phyloP scores from a whole-genome alignment of 2,113 vertebrate species.

The Muntiacus muntjak region DNA sequence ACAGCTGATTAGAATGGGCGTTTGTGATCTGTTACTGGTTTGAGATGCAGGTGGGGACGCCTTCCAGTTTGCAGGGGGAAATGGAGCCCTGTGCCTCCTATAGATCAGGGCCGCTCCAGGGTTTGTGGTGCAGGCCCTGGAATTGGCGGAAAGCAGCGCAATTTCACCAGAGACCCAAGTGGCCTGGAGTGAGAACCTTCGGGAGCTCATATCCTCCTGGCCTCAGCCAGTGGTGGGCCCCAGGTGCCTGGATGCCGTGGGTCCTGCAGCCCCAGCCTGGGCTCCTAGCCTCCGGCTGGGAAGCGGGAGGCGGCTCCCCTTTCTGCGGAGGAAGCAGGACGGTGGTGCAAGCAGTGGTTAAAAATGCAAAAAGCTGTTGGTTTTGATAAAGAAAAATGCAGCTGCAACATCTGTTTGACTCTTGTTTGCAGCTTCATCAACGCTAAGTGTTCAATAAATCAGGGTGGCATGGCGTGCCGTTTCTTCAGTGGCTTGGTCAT shows the following conservation, averaged over 20 bases:
- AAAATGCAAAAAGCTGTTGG: constrained; percentile 70
- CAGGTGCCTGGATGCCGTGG: not conserved
- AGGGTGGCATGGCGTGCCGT: constrained; percentile 84
- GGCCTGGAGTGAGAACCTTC: not conserved
- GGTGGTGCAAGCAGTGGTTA: constrained; percentile 19
- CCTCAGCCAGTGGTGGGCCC: not conserved
- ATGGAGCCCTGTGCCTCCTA: no score
- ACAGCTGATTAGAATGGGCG: rapidly evolving
- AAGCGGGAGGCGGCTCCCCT: not conserved
- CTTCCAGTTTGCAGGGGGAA: not conserved
- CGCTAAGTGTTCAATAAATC: constrained; percentile 99
- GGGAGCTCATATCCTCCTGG: not conserved
- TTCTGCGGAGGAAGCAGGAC: constrained; percentile 41
- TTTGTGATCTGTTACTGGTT: rapidly evolving
- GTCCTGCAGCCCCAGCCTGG: rapidly evolving
- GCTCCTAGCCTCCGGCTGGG: rapidly evolving
- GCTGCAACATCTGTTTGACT: constrained; percentile 91
- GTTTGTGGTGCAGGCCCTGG: not conserved
- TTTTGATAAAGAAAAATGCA: constrained; percentile 91
- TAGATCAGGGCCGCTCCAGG: not conserved
- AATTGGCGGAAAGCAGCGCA: rapidly evolving
- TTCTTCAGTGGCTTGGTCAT: constrained; percentile 86
- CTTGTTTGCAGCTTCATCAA: constrained; percentile 96
- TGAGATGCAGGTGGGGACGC: not conserved
- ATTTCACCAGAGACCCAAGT: not conserved